Conservation (phyloP, 2,888 invertebrate species). For the Hemistola chrysoprasaria region DNA sequence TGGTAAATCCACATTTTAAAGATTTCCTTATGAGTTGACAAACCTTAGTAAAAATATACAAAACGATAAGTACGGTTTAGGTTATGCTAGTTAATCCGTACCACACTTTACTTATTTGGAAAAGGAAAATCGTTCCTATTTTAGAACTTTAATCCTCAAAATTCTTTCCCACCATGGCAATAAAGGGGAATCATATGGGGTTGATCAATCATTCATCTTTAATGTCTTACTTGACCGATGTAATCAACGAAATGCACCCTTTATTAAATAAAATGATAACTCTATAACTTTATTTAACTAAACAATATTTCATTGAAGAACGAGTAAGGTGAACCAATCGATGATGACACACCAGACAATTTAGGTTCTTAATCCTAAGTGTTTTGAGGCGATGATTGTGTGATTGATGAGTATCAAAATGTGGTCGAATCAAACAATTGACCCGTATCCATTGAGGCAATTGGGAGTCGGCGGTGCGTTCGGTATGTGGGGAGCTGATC, state of each 20-base stretch:
- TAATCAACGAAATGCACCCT: slow-evolving; percentile 14
- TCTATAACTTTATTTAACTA: slow-evolving; percentile 24
- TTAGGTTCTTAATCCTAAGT: slow-evolving; percentile 1
- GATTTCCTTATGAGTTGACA: no score
- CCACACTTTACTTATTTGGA: no score
- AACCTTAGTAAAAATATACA: no score
- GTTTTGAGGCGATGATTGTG: slow-evolving; percentile 8
- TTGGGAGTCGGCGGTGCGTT: slow-evolving; percentile 45
- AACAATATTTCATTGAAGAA: slow-evolving; percentile 28
- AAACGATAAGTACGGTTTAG: no score
- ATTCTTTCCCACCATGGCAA: no score
- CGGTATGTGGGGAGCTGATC: slow-evolving; percentile 52
- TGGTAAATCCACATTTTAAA: no score
- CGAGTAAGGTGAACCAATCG: slow-evolving; percentile 33
- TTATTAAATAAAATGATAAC: slow-evolving; percentile 23
- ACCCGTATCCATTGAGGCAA: slow-evolving; percentile 58
- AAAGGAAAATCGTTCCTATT: no score
- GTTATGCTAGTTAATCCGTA: no score
- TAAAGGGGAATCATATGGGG: no score
- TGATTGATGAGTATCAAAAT: slow-evolving; percentile 18
- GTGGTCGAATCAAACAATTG: slow-evolving; percentile 52
- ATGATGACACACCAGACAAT: slow-evolving; percentile 8
- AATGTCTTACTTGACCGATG: background rate
- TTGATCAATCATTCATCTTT: slow-evolving; percentile 10
- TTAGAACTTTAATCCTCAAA: no score